These are phyloP conservation scores for Torymus auratus DNA, from an alignment of 2,888 invertebrate genomes.

Conservation along the genomic window DNA sequence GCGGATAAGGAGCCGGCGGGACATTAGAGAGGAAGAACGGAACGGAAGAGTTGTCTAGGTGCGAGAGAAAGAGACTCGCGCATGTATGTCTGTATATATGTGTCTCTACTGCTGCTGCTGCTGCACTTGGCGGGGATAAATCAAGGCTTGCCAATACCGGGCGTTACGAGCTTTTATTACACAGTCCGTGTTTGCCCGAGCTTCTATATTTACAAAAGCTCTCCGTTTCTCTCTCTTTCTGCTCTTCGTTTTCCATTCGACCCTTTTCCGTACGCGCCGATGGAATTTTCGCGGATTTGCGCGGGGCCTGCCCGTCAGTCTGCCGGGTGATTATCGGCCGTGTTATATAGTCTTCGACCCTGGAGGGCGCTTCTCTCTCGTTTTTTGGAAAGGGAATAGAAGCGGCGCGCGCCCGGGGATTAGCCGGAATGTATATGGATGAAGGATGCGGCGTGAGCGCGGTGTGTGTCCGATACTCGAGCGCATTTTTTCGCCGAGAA, in stretches of 20 bases:
- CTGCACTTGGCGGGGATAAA: conserved; percentile 67
- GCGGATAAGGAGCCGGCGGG: conserved; percentile 26
- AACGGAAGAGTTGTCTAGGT: neutral
- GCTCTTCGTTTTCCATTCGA: neutral
- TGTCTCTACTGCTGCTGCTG: conserved; percentile 6
- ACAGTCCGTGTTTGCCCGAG: conserved; percentile 44
- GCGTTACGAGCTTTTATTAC: conserved; percentile 72
- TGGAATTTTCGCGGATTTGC: conserved; percentile 38
- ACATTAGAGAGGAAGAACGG: conserved; percentile 8
- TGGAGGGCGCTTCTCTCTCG: too few species aligned
- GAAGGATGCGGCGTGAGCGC: too few species aligned
- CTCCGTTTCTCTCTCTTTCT: neutral
- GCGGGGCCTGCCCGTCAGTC: neutral
- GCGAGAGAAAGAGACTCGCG: conserved; percentile 27
- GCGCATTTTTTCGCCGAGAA: too few species aligned
- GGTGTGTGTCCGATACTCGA: too few species aligned
- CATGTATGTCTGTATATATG: neutral
- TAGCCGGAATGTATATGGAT: too few species aligned
- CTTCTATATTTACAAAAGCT: conserved; percentile 39
- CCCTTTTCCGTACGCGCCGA: too few species aligned
- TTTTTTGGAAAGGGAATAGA: too few species aligned
- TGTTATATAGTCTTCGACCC: conserved; percentile 13
- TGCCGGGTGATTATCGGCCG: conserved; percentile 9
- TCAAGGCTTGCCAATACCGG: conserved; percentile 72
- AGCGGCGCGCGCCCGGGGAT: too few species aligned